Percentiles rank a stretch among this genome's conserved stretches.
phyloP scores from a whole-genome alignment of 2,888 invertebrate species.

The Synanthedon formicaeformis region DNA sequence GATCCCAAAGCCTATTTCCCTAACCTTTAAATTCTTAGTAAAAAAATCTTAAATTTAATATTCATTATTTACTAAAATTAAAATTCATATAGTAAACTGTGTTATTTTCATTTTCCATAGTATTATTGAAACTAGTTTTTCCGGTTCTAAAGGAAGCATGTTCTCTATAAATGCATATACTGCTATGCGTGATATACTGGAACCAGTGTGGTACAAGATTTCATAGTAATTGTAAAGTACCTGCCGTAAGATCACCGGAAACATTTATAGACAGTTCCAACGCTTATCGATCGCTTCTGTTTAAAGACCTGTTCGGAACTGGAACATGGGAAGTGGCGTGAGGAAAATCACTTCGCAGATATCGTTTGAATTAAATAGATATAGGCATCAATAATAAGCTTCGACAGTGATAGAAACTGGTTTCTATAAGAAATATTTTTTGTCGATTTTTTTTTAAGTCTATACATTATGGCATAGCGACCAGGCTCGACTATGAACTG shows the following conservation, averaged over 20 bases:
- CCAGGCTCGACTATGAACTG: too few relatives aligned
- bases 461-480: too few relatives aligned
- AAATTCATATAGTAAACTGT: too few relatives aligned
- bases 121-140: not conserved
- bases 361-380: not conserved
- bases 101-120: too few relatives aligned
- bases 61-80: too few relatives aligned
- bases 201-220: not conserved
- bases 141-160: conserved; percentile 5
- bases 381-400: not conserved
- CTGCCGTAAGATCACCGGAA: conserved; percentile 3
- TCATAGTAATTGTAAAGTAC: not conserved
- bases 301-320: conserved; percentile 12
- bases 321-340: conserved; percentile 24
- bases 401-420: not conserved
- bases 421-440: not conserved
- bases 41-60: too few relatives aligned
- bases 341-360: conserved; percentile 12
- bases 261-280: conserved; percentile 6
- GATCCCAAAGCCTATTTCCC: too few relatives aligned
- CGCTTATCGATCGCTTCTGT: conserved; percentile 1
- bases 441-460: not conserved
- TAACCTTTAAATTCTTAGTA: too few relatives aligned
- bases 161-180: not conserved
- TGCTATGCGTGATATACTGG: not conserved